Base-by-base conservation (phyloP, 2,113 vertebrate genomes). In the Melanotaenia duboulayi region DNA sequence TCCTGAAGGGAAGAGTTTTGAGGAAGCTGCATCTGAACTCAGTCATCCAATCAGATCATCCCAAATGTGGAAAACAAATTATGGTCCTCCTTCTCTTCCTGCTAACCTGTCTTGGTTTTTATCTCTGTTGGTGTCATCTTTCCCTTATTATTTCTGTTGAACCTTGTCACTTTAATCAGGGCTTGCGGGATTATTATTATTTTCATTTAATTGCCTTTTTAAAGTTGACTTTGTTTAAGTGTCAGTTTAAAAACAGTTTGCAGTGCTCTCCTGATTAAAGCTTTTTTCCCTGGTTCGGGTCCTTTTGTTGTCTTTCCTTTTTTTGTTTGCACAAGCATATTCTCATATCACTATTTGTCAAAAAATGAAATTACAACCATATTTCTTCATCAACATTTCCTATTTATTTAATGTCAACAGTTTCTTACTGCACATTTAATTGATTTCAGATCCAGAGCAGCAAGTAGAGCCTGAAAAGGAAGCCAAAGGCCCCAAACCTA, bases 401-500 rank as follows among this genome's bases (percentile, higher is more conserved):
- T 17, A n/a, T 48, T 17, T 48, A 8, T 6, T 48, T 44, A 0
- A 40, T 6, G 20, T 52, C 6, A 40, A 39, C 11, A 5, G 35
- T 17, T 65, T 39, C 23, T 49, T 50, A 56, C 11, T 74, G 40
- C 32, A 62, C 1, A 23, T 42, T 24, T 68, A 28, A 35, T 35
- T 76, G 16, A 54, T 65, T 83, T 57, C 65, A 95, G 92, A 93
- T 70, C 62, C 67, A 23, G 85, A 88, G 14, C 91, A 86, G 52
- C 85, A 83, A 78, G 63, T 39, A 23, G 96, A 96, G 17, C 46
- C 62, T 9, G 95, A 95, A 20, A 83, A 90, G 16, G 94, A 95
- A 44, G 84, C 91, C 57, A 95, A 94, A 65, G 95, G 91, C 61
- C 90, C 89, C 49, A 94, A 94, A 35, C 87, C 90, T 2, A 95